Evolutionary conservation across 2,888 invertebrate genomes (phyloP).

Genomic region (Microchrysa polita): DNA sequence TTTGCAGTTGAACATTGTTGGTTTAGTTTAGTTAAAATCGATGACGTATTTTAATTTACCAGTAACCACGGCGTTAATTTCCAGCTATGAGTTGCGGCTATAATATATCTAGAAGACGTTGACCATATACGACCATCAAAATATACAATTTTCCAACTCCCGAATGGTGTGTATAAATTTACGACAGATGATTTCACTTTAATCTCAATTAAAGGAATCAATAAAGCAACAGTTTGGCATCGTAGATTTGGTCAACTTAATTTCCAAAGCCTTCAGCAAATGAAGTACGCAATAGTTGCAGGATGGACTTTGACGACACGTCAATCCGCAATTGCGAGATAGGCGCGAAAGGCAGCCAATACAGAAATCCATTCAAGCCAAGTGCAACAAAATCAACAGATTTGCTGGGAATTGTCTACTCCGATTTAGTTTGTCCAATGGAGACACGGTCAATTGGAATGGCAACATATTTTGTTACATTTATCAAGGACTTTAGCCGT

Average conservation of each 20-base stretch:
- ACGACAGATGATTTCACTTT: background rate
- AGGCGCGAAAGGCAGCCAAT: constrained; percentile 53
- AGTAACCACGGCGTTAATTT: no score
- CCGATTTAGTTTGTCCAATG: constrained; percentile 61
- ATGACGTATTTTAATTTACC: no score
- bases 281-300: background rate
- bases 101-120: no score
- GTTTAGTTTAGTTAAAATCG: no score
- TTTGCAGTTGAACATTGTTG: no score
- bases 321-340: constrained; percentile 34
- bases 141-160: no score
- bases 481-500: constrained; percentile 56
- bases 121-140: no score
- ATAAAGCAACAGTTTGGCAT: constrained; percentile 47
- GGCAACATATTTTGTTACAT: constrained; percentile 57
- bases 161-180: constrained; percentile 10
- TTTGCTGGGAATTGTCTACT: constrained; percentile 56
- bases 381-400: constrained; percentile 48
- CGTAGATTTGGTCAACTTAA: constrained; percentile 10
- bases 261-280: background rate
- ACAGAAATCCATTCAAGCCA: constrained; percentile 51
- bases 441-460: constrained; percentile 56
- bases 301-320: background rate
- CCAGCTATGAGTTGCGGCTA: no score
- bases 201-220: constrained; percentile 12